Conservation (phyloP, 2,113 vertebrate species). For the Muntiacus reevesi region DNA sequence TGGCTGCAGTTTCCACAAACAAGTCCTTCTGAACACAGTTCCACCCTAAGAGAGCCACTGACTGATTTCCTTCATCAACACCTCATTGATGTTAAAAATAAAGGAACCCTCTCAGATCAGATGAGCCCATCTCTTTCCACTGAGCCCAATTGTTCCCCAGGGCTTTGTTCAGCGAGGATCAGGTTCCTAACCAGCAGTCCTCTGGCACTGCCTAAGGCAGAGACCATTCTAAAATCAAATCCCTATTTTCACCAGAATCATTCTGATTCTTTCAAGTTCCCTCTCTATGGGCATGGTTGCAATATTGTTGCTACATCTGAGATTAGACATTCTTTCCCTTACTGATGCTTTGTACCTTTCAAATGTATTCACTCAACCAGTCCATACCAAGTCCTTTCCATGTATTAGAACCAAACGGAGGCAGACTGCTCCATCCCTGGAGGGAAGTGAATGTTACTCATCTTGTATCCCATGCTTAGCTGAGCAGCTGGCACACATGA, state of each 20-base stretch:
- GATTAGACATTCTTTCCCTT: constrained; percentile 32
- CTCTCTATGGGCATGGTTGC: neutral
- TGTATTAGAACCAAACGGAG: constrained; percentile 31
- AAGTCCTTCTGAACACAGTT: neutral
- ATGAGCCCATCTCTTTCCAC: neutral
- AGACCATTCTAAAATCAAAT: neutral
- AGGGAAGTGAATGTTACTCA: constrained; percentile 11
- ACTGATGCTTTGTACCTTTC: constrained; percentile 32
- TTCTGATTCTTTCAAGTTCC: constrained; percentile 25
- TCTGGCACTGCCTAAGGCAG: neutral
- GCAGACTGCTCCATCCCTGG: neutral
- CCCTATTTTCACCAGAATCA: neutral
- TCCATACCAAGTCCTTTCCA: neutral
- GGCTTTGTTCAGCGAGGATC: neutral
- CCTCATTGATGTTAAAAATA: neutral
- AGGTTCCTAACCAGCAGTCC: neutral
- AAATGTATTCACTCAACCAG: constrained; percentile 1
- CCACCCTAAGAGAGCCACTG: neutral
- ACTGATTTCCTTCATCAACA: neutral
- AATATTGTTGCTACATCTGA: neutral
- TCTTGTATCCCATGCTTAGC: constrained; percentile 9
- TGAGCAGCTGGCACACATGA: neutral
- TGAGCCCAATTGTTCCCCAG: neutral
- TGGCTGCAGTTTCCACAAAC: neutral
- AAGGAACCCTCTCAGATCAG: neutral